phyloP scores from a whole-genome alignment of 2,888 invertebrate genomes.

The Sceliomorpha sp. region DNA sequence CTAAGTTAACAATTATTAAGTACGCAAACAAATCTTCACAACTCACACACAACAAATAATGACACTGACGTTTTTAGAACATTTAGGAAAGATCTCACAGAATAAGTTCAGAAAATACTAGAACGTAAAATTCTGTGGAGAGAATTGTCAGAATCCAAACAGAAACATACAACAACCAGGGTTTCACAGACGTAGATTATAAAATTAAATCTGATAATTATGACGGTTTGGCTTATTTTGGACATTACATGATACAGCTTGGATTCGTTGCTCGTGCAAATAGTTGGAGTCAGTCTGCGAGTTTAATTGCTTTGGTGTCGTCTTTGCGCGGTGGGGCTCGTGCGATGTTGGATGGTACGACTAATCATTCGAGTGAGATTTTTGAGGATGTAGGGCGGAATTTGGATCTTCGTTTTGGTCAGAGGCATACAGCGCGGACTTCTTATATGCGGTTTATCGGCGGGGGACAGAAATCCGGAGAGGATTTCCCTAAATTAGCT shows the following conservation, averaged over 20 bases:
- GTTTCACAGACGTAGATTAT: not conserved
- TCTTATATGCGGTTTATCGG: not conserved
- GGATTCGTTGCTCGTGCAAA: not conserved
- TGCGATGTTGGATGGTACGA: not conserved
- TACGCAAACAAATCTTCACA: too few species aligned
- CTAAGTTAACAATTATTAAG: too few species aligned
- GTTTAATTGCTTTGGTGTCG: conserved; percentile 2
- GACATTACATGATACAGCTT: conserved; percentile 11
- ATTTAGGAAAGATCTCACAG: too few species aligned
- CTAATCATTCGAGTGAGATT: not conserved
- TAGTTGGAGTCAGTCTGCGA: not conserved
- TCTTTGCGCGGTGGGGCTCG: conserved; percentile 15
- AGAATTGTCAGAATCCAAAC: not conserved
- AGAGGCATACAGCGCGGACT: not conserved
- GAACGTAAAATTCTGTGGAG: not conserved
- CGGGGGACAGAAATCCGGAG: not conserved
- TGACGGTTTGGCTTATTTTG: not conserved
- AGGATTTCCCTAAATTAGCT: conserved; percentile 4
- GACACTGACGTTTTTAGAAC: too few species aligned
- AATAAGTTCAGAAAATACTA: too few species aligned
- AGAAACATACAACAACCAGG: too few species aligned
- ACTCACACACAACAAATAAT: too few species aligned
- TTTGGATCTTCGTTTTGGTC: conserved; percentile 7
- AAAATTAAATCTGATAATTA: conserved; percentile 8
- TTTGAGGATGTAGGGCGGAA: not conserved